Evolutionary conservation across 2,113 vertebrate genomes (phyloP).

Genomic region (Axis porcinus): DNA sequence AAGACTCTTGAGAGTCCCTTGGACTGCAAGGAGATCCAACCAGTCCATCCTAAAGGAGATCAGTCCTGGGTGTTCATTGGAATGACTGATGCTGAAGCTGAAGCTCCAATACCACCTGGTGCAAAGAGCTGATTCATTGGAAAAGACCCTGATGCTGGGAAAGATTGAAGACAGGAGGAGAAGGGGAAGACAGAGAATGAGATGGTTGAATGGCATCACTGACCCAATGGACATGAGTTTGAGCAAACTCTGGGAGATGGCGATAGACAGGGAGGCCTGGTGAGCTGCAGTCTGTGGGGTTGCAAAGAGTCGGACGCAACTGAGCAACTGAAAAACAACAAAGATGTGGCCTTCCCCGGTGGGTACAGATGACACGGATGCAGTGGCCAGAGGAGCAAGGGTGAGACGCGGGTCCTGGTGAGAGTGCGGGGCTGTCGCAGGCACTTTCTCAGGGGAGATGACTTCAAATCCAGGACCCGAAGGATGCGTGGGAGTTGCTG

Average conservation of each 20-base stretch:
- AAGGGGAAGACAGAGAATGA: background rate
- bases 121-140: background rate
- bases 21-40: background rate
- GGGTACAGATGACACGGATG: accelerated
- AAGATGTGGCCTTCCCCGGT: background rate
- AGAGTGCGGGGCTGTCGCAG: background rate
- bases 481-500: accelerated
- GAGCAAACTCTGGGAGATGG: background rate
- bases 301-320: background rate
- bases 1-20: background rate
- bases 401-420: background rate
- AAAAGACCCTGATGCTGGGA: background rate
- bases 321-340: background rate
- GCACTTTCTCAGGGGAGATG: background rate
- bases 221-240: background rate
- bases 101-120: background rate
- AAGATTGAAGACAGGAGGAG: background rate
- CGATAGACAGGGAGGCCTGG: background rate
- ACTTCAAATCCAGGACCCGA: background rate
- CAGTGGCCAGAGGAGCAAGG: background rate
- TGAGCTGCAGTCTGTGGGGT: background rate
- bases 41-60: background rate
- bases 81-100: background rate
- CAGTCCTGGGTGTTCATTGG: background rate
- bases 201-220: background rate